Evolutionary conservation across 2,888 invertebrate species (phyloP).

Genomic region (Hylaea fasciaria): DNA sequence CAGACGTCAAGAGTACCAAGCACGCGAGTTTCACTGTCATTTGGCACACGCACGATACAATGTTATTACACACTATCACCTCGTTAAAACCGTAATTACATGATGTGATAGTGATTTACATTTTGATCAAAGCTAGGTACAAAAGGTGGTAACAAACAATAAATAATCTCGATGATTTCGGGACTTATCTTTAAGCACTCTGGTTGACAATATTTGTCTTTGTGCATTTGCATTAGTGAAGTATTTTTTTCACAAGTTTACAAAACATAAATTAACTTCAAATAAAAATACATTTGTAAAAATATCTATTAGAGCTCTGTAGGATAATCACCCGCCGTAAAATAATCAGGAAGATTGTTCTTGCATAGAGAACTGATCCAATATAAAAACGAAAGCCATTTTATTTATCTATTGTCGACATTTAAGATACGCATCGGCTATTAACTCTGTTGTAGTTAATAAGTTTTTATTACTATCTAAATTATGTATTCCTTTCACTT

Average conservation of each 20-base stretch:
- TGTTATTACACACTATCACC: conserved; percentile 26
- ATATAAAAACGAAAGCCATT: conserved; percentile 11
- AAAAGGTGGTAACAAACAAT: conserved; percentile 2
- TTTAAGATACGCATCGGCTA: conserved; percentile 33
- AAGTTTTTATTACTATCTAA: conserved; percentile 1
- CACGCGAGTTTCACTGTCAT: conserved; percentile 53
- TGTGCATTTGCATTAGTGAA: no score
- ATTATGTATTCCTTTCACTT: conserved; percentile 26
- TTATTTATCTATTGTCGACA: conserved; percentile 19
- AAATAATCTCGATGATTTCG: neutral
- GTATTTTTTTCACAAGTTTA: no score
- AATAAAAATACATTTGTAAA: no score
- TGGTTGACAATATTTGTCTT: no score
- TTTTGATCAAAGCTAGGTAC: conserved; percentile 5
- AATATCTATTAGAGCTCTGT: no score
- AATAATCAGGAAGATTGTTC: no score
- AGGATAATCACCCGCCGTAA: no score
- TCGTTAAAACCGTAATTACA: conserved; percentile 45
- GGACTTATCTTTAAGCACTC: no score
- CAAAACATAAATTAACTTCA: no score
- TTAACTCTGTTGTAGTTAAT: conserved; percentile 16
- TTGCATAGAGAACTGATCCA: neutral
- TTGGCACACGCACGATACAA: conserved; percentile 34
- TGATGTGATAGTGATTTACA: conserved; percentile 23
- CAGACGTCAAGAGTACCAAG: neutral